Evolutionary conservation across 1,140 invertebrate genomes (phyloP).

Genomic region (Euschistus heros): DNA sequence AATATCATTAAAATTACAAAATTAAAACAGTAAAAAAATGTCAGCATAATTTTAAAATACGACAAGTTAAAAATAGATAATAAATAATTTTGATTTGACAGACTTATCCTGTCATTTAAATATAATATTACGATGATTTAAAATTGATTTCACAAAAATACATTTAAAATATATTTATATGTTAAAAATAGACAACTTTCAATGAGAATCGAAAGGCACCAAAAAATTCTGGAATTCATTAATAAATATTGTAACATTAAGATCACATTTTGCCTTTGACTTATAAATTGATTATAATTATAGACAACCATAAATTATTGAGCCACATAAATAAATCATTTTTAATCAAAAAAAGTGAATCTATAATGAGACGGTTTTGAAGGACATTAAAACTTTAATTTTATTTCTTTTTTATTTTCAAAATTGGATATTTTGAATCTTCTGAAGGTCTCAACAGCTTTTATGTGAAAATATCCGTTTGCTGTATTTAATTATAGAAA

Average conservation of each 20-base stretch:
- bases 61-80: too few species aligned
- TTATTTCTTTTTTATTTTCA: background rate
- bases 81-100: too few species aligned
- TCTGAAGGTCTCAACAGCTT: too few species aligned
- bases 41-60: too few species aligned
- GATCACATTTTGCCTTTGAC: background rate
- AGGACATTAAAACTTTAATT: background rate
- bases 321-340: background rate
- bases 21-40: too few species aligned
- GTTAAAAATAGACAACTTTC: constrained; percentile 15
- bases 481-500: too few species aligned
- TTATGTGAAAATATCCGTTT: too few species aligned
- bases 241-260: background rate
- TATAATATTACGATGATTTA: background rate
- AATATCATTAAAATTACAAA: too few species aligned
- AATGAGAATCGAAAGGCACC: constrained; percentile 9
- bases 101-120: too few species aligned
- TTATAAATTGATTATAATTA: background rate
- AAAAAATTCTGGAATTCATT: constrained; percentile 10
- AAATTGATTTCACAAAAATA: constrained; percentile 7
- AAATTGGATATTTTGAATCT: too few species aligned
- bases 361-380: constrained; percentile 3
- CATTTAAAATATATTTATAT: constrained; percentile 6
- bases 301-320: background rate
- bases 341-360: background rate